phyloP scores from a whole-genome alignment of 2,113 vertebrate species.

The Salvelinus fontinalis region DNA sequence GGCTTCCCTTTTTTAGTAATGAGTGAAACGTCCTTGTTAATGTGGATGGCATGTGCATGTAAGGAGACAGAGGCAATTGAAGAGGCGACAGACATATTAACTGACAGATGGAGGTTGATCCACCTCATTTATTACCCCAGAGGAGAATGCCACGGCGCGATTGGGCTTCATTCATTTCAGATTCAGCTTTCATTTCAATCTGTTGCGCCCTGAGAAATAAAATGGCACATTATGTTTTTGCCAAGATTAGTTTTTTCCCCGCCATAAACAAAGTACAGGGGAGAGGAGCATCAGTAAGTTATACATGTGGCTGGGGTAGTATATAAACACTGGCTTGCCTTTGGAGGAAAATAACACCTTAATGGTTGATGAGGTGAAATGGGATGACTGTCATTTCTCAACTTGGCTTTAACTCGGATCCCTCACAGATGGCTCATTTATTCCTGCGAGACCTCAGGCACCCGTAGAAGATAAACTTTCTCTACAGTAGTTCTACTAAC shows the following conservation, averaged over 20 bases:
- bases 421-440: slow-evolving; percentile 78
- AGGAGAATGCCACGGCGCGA: slow-evolving; percentile 99
- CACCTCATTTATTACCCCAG: slow-evolving; percentile 99
- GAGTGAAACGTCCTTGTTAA: not conserved
- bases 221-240: slow-evolving; percentile 99
- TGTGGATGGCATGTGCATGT: slow-evolving; percentile 36
- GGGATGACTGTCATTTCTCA: slow-evolving; percentile 79
- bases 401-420: slow-evolving; percentile 62
- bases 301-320: slow-evolving; percentile 69
- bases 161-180: slow-evolving; percentile 99
- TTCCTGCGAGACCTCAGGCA: slow-evolving; percentile 76
- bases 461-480: slow-evolving; percentile 37
- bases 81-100: slow-evolving; percentile 98
- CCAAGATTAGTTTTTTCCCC: slow-evolving; percentile 84
- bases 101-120: slow-evolving; percentile 99
- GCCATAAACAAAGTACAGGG: slow-evolving; percentile 70
- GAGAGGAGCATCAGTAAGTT: slow-evolving; percentile 66
- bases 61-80: slow-evolving; percentile 81
- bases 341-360: slow-evolving; percentile 76
- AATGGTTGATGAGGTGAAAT: slow-evolving; percentile 78
- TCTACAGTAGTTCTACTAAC: slow-evolving; percentile 34
- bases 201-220: slow-evolving; percentile 99
- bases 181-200: slow-evolving; percentile 99
- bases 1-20: slow-evolving; percentile 10
- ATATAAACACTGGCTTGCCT: slow-evolving; percentile 69